A percentile compares a stretch with the other conserved stretches of the same genome.
Conservation (phyloP, 2,113 vertebrate species). For the Turdus rufiventris region DNA sequence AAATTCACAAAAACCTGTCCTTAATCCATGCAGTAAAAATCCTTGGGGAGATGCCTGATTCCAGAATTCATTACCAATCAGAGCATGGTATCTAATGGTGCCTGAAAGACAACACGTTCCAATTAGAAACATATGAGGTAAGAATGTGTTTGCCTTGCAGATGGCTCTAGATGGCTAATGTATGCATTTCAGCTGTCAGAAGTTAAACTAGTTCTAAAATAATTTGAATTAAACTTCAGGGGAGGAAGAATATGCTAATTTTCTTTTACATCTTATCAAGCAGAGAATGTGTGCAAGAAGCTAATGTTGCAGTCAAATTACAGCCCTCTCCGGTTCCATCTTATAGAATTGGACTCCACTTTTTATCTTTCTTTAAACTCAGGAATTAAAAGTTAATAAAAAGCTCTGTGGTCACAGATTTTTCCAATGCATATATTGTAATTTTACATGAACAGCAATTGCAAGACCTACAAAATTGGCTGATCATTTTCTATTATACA, state of each 20-base stretch:
- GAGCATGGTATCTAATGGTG: neutral
- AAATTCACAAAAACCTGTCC: neutral
- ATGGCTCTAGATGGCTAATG: conserved; percentile 23
- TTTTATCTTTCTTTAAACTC: neutral
- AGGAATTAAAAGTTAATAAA: neutral
- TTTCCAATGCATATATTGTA: neutral
- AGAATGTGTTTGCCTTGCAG: conserved; percentile 33
- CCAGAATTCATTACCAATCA: neutral
- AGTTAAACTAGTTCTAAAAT: conserved; percentile 22
- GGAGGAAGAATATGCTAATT: neutral
- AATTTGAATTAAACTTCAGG: conserved; percentile 3
- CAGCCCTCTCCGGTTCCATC: neutral
- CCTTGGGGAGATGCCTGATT: neutral
- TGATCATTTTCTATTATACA: neutral
- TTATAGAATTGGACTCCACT: neutral
- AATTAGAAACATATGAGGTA: neutral
- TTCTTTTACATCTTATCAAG: conserved; percentile 1
- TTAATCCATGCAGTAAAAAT: neutral
- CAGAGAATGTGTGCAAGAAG: neutral
- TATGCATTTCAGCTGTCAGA: conserved; percentile 43
- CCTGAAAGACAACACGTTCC: neutral
- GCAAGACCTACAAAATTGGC: neutral
- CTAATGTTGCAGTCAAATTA: neutral
- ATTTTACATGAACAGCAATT: neutral
- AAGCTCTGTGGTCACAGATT: neutral